Evolutionary conservation across 2,113 vertebrate genomes (phyloP), one percentile per base, ranked within the genome.

Genomic region (Seriola dumerili): DNA sequence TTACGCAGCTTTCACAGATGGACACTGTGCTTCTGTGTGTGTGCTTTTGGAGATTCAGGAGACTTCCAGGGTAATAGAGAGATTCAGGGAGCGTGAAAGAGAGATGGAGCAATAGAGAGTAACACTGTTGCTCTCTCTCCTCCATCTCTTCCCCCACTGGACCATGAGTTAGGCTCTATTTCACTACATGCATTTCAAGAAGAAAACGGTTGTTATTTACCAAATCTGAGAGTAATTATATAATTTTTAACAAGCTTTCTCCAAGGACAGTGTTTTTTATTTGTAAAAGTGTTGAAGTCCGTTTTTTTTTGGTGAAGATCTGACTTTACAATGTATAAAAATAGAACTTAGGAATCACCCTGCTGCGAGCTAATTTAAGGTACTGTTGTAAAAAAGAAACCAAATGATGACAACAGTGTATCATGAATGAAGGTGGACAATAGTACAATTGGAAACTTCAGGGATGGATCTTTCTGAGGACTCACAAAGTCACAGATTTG

Each of bases 31-130:
- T 78, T n/a, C 32, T 40, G 29, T 29, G 29, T 73, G 40, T 74
- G 69, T 50, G 36, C 62, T 78, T 79, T 85, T 63, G 50, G 74
- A 68, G 80, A 74, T 85, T 84, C 66, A 23, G 72, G 72, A 89
- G 79, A 82, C 67, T 91, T 85, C 23, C 68, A 55, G 69, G 76
- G 72, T 86, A 90, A 91, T 85, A 44, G 76, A 84, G 84, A 85
- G 71, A 82, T 81, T 87, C 80, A 72, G 82, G 80, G 75, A 91
- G 88, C 72, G 66, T 93, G 91, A 92, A 92, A 91, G 86, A 88
- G 89, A 91, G 88, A 93, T 83, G 75, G 85, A 88, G 78, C 84
- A 88, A 87, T 86, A 91, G 85, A 79, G 76, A 90, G 66, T 85
- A 82, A 85, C 74, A 59, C 72, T 80, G 57, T 50, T 72, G 72